A percentile compares a stretch with the other conserved stretches of the same genome.
Conservation (phyloP, 2,888 invertebrate species). For the Drosophila testacea region DNA sequence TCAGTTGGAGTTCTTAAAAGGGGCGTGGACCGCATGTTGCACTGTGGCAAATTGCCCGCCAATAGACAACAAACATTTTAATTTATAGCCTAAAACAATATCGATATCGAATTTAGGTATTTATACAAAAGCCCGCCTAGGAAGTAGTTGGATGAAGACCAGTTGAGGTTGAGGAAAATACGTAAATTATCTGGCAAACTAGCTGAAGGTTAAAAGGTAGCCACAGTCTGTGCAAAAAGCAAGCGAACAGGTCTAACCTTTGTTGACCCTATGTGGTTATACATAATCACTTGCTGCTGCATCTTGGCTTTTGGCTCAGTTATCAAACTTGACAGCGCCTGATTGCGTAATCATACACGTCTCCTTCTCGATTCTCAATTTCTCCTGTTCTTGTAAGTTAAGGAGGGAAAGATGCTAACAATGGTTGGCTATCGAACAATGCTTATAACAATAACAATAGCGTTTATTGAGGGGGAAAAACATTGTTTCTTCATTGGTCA, state of each 20-base stretch:
- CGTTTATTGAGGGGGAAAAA: conserved; percentile 11
- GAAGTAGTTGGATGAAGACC: conserved; percentile 1
- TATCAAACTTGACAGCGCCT: conserved; percentile 40
- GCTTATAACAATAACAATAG: conserved; percentile 32
- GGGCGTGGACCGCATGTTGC: conserved; percentile 12
- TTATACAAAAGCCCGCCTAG: conserved; percentile 33
- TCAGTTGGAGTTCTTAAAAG: neutral
- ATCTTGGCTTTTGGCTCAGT: conserved; percentile 27
- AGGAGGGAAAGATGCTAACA: conserved; percentile 18
- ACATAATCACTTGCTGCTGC: conserved; percentile 37
- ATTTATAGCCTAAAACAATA: conserved; percentile 61
- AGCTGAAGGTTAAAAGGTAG: conserved; percentile 27
- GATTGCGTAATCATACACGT: conserved; percentile 42
- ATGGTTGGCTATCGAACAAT: conserved; percentile 26
- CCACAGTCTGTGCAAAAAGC: conserved; percentile 1
- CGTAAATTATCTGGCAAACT: conserved; percentile 14
- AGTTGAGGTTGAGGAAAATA: conserved; percentile 7
- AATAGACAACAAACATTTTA: conserved; percentile 69
- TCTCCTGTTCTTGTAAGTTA: neutral
- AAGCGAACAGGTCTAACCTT: conserved; percentile 10
- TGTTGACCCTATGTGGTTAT: conserved; percentile 22
- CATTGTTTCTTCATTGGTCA: conserved; percentile 35
- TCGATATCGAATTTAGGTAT: conserved; percentile 22
- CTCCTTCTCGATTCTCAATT: conserved; percentile 7
- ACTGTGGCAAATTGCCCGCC: conserved; percentile 64